A percentile compares a stretch with the other conserved stretches of the same genome.
Evolutionary conservation across 2,888 invertebrate species (phyloP).

Genomic region (Ophion costatus): DNA sequence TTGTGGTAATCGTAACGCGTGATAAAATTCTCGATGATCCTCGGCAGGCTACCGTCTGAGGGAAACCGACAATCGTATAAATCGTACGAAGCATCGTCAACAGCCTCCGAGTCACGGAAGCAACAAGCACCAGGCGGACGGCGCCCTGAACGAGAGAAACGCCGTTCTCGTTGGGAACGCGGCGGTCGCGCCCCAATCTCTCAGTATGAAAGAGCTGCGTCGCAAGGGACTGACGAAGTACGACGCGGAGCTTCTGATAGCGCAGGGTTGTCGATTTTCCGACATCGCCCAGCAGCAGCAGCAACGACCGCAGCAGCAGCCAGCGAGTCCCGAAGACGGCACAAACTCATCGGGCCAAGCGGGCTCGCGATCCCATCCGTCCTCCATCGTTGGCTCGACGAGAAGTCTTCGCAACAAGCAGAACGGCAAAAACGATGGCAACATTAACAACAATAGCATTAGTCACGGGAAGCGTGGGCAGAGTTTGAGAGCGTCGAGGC

Average conservation of each 20-base stretch:
- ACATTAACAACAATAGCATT: conserved; percentile 66
- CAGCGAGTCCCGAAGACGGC: conserved; percentile 73
- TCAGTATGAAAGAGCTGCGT: conserved; percentile 93
- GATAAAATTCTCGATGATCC: not conserved
- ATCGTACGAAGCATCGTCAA: conserved; percentile 89
- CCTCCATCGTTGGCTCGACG: conserved; percentile 73
- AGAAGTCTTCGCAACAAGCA: conserved; percentile 82
- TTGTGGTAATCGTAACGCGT: not conserved
- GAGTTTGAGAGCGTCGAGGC: conserved; percentile 80
- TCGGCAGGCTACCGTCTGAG: conserved; percentile 92
- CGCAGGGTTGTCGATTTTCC: conserved; percentile 90
- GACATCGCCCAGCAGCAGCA: conserved; percentile 84
- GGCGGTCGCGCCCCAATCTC: conserved; percentile 86
- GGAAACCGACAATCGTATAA: conserved; percentile 97
- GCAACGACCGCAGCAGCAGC: conserved; percentile 73
- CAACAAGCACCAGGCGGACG: conserved; percentile 79
- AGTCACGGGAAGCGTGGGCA: conserved; percentile 74
- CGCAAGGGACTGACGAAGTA: conserved; percentile 95
- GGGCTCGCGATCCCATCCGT: conserved; percentile 74
- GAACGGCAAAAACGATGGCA: conserved; percentile 65
- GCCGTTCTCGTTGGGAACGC: conserved; percentile 77
- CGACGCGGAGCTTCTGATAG: conserved; percentile 94
- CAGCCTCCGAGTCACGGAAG: conserved; percentile 75
- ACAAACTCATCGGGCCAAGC: conserved; percentile 50
- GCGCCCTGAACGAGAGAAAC: conserved; percentile 79